A percentile compares a stretch with the other conserved stretches of the same genome.
phyloP scores from a whole-genome alignment of 2,888 invertebrate genomes.

The Neuroscelio doddi region DNA sequence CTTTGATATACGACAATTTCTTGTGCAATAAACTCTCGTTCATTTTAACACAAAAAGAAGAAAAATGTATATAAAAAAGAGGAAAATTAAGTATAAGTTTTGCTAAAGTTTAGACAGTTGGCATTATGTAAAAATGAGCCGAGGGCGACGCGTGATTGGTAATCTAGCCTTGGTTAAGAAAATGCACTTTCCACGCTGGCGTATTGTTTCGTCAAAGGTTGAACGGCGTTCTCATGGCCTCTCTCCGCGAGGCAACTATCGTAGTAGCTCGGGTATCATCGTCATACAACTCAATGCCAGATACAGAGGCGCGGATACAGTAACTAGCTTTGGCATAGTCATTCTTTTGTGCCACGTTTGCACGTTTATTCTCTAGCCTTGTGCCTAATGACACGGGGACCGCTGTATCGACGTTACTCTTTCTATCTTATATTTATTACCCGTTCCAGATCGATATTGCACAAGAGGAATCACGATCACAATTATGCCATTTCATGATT shows the following conservation, averaged over 20 bases:
- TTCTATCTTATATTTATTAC: no score
- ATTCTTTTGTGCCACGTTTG: conserved; percentile 48
- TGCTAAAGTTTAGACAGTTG: no score
- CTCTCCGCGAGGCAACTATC: background rate
- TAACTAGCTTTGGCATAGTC: conserved; percentile 8
- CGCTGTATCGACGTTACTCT: no score
- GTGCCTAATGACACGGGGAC: conserved; percentile 63
- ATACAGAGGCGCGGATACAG: conserved; percentile 12
- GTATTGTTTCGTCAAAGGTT: conserved; percentile 56
- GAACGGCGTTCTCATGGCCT: conserved; percentile 44
- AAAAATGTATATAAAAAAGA: no score
- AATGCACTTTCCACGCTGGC: conserved; percentile 53
- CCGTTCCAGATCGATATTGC: no score
- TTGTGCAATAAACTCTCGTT: no score
- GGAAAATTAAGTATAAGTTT: background rate
- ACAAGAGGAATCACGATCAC: no score
- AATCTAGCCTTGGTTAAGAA: conserved; percentile 49
- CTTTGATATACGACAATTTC: no score
- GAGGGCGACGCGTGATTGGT: conserved; percentile 41
- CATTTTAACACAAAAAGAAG: background rate
- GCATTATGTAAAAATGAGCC: conserved; percentile 13
- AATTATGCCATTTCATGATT: no score
- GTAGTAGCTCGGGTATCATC: conserved; percentile 23
- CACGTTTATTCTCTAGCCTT: conserved; percentile 57
- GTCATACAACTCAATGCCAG: conserved; percentile 46